Base-by-base conservation (phyloP, 2,888 invertebrate species). In the Drosophila nigricruria region DNA sequence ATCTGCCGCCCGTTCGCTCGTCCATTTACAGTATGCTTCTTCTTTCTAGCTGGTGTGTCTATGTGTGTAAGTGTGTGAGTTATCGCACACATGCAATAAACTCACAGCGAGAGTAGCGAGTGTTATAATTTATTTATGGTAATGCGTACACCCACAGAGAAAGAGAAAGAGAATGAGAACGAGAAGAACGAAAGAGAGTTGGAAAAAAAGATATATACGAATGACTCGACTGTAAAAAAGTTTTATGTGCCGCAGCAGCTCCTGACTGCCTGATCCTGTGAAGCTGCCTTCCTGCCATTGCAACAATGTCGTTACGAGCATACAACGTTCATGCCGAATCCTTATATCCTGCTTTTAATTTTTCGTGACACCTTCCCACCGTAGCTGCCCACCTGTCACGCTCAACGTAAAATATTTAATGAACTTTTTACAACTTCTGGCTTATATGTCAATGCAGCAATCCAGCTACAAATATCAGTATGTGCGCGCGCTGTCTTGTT, bases 71-170 rank as follows among this genome's bases (percentile, higher is more conserved):
- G 66, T 64, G 67, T 59, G 69, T 67, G 71, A 89, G 76, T 84
- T 89, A 86, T 84, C 82, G 72, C 89, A 77, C 78, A 84, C 80
- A 84, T 80, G 86, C 89, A 89, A 89, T 86, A 86, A 89, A 89
- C 88, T 82, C 73, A 70, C 73, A 66, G 89, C 73, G 72, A 72
- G 80, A 77, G 89, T 71, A 82, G 82, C 77, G 78, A 77, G 67
- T 80, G 82, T 89, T 86, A 86, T 89, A 86, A 86, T 86, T 89
- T 86, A 86, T 86, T 86, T 86, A 86, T 89, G 89, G 78, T 87
- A 89, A 87, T 86, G 80, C 85, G 88, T 83, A 78, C 68, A 68
- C 68, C 70, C 73, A 53, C 72, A 65, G 36, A 63, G 38, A 20
- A n/a, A 20, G 25, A 30, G 42, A 32, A 1, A 25, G 25, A 58